Evolutionary conservation across 1,140 invertebrate species (phyloP).

Genomic region (Agrilus planipennis): DNA sequence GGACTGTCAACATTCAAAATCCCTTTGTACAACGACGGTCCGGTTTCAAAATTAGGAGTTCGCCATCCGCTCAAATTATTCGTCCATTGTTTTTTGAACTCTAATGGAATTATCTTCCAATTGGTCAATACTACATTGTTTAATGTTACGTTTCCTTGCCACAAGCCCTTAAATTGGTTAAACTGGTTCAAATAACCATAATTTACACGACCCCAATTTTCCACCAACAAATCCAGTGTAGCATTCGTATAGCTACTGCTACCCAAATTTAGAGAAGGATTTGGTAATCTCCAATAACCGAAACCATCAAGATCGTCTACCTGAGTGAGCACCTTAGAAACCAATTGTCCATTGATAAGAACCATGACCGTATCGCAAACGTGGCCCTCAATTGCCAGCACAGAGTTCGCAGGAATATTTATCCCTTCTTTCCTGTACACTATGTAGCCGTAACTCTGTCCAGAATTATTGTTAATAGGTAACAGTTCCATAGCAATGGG

Average conservation of each 20-base stretch:
- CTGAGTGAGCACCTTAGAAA: constrained; percentile 20
- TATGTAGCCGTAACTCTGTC: constrained; percentile 47
- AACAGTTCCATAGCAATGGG: constrained; percentile 40
- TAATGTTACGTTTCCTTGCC: constrained; percentile 33
- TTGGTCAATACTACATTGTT: constrained; percentile 31
- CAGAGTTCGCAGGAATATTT: constrained; percentile 20
- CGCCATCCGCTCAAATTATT: constrained; percentile 17
- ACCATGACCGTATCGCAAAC: constrained; percentile 43
- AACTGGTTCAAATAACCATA: constrained; percentile 34
- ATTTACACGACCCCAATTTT: constrained; percentile 47
- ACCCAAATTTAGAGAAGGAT: constrained; percentile 22
- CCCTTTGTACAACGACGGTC: constrained; percentile 17
- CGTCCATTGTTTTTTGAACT: constrained; percentile 37
- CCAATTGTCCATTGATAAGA: constrained; percentile 34
- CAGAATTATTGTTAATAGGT: constrained; percentile 38
- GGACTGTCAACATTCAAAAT: constrained; percentile 12
- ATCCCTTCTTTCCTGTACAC: constrained; percentile 35
- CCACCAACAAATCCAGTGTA: constrained; percentile 45
- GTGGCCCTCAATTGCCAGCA: constrained; percentile 35
- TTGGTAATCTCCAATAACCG: constrained; percentile 37
- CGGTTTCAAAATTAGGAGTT: not conserved
- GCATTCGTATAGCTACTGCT: constrained; percentile 15
- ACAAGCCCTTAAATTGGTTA: constrained; percentile 40
- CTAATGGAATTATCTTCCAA: constrained; percentile 40
- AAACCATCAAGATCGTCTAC: constrained; percentile 19